Evolutionary conservation across 2,113 vertebrate genomes (phyloP).

Genomic region (Thunnus thynnus): DNA sequence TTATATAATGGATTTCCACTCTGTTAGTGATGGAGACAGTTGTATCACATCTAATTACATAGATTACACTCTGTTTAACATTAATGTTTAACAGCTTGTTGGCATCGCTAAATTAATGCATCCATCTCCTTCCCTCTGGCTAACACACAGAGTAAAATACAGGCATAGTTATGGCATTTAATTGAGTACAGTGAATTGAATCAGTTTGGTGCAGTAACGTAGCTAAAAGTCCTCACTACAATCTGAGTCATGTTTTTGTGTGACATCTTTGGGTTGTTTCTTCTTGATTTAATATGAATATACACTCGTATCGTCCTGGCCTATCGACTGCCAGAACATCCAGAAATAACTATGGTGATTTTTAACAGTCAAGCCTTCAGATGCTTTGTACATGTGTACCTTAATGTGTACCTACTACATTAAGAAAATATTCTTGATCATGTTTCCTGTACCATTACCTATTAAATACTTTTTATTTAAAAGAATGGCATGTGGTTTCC

Average conservation of each 20-base stretch:
- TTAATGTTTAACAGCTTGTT: slow-evolving; percentile 45
- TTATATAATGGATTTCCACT: slow-evolving; percentile 16
- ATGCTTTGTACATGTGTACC: no score
- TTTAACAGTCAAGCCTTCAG: no score
- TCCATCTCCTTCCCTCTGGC: slow-evolving; percentile 37
- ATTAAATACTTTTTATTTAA: no score
- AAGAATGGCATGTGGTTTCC: no score
- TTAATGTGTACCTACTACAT: no score
- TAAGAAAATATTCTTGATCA: no score
- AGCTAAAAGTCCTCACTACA: not conserved
- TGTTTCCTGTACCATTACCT: no score
- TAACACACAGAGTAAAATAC: slow-evolving; percentile 21
- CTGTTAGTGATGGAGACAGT: not conserved
- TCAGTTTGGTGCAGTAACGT: slow-evolving; percentile 5
- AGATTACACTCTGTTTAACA: slow-evolving; percentile 39
- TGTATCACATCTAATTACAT: slow-evolving; percentile 46
- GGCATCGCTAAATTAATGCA: slow-evolving; percentile 21
- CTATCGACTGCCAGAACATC: no score
- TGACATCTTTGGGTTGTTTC: not conserved
- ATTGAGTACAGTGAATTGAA: slow-evolving; percentile 3
- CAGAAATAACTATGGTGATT: no score
- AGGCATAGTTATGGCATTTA: slow-evolving; percentile 5
- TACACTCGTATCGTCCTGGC: no score
- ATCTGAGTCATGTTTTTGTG: not conserved
- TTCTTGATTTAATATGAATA: no score